Evolutionary conservation across 1,140 invertebrate genomes (phyloP), one percentile per base, ranked within the genome.

Genomic region (Zaprionus camerounensis): DNA sequence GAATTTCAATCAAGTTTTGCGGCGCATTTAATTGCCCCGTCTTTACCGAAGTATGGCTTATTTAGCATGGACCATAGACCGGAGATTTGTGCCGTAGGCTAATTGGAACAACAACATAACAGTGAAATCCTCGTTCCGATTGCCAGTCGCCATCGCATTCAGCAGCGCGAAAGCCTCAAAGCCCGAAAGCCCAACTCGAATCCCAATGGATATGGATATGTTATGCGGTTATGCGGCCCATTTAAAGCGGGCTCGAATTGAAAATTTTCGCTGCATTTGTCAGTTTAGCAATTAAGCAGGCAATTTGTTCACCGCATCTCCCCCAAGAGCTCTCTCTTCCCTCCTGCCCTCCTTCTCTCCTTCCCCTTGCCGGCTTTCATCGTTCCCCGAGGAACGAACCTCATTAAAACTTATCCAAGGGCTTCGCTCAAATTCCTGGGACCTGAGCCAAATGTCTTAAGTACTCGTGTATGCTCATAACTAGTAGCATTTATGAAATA

Each of bases 1-100:
- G 80, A 78, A 78, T 87, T 88, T 71, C 84, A 87, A 87, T 87
- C 81, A 88, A 75, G 71, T 76, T 83, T 69, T 81, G 84, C 64
- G 81, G 80, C 71, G 63, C 65, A 81, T 72, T 83, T 88, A 88
- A 87, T 88, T 87, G 77, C 77, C 77, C 49, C 44, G 13, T 20
- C 20, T 38, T 15, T 22, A 15, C 15, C 3, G 28, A 49, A 69
- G 74, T 55, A 38, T 31, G 71, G 82, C 75, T 64, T 76, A 49
- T 38, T 59, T 34, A 24, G n/a, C 53, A 34, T 51, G 15, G 68
- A 24, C 24, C 53, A 34, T 51, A 4, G 68, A 49, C 57, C 71
- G 46, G 22, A 62, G 63, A 66, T 78, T 69, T 69, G 78, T 71
- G 71, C 72, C 73, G 71, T 55, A 62, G 73, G 74, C 79, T 85